A percentile compares a stretch with the other conserved stretches of the same genome.
Evolutionary conservation across 2,113 vertebrate species (phyloP).

Genomic region (Periophthalmodon schlosseri): DNA sequence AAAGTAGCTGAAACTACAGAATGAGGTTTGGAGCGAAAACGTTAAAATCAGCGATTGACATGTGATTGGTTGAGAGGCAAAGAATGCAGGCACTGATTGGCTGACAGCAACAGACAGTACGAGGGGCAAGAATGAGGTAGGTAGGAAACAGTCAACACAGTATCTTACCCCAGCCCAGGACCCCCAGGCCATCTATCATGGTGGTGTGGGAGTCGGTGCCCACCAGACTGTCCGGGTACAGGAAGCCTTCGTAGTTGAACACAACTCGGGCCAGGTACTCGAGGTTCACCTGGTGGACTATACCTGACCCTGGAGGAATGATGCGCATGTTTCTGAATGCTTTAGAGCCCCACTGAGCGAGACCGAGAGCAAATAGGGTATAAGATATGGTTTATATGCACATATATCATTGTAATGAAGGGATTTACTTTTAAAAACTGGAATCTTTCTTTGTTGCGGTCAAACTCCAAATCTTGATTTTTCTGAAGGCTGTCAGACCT

Average conservation of each 20-base stretch:
- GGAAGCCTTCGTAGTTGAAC: constrained; percentile 86
- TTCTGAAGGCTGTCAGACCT: constrained; percentile 94
- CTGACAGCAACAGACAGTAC: too few species aligned
- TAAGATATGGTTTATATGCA: background rate
- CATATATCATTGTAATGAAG: background rate
- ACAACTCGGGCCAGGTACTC: constrained; percentile 95
- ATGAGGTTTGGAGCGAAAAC: too few species aligned
- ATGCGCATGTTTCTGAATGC: constrained; percentile 96
- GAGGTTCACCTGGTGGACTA: constrained; percentile 97
- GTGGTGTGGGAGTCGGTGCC: constrained; percentile 98
- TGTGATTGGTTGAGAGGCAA: too few species aligned
- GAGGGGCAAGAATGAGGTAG: too few species aligned
- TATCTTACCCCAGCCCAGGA: constrained; percentile 94
- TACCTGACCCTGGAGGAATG: constrained; percentile 96
- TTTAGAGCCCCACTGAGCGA: constrained; percentile 91
- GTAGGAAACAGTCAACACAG: background rate
- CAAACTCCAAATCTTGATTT: constrained; percentile 98
- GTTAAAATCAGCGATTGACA: too few species aligned
- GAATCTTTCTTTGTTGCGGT: constrained; percentile 95
- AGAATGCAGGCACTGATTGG: too few species aligned
- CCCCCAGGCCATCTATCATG: constrained; percentile 95
- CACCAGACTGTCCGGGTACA: constrained; percentile 95
- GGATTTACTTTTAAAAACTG: constrained; percentile 93
- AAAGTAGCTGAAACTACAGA: too few species aligned
- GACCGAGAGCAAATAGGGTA: background rate